These are phyloP conservation scores for Machimus rusticus DNA, from an alignment of 2,888 invertebrate genomes.

Conservation along the genomic window DNA sequence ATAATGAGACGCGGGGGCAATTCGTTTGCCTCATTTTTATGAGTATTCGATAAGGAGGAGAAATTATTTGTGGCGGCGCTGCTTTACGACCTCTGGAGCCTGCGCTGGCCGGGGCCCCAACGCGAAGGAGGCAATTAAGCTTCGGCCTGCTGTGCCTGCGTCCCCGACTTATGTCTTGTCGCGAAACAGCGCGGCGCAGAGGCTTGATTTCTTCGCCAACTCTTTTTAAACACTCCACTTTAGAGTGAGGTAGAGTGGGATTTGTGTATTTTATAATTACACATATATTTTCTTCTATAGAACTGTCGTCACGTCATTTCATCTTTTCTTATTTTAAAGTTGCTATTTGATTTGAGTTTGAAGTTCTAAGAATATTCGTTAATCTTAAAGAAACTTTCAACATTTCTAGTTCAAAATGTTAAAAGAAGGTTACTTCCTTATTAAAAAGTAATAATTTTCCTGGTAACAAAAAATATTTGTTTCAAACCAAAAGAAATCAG, in stretches of 20 bases:
- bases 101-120: not conserved
- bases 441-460: no score
- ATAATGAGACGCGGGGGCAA: constrained; percentile 6
- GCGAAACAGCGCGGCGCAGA: not conserved
- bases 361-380: no score
- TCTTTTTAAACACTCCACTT: not conserved
- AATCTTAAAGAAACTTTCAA: no score
- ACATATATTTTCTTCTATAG: not conserved
- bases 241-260: not conserved
- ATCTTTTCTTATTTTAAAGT: no score
- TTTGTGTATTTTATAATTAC: not conserved
- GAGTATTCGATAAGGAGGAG: constrained; percentile 43
- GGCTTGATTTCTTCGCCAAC: not conserved
- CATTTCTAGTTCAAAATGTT: no score
- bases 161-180: not conserved
- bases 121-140: not conserved
- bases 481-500: no score
- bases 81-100: not conserved
- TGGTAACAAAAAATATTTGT: no score
- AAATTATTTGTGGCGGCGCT: constrained; percentile 40
- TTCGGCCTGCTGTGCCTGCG: not conserved
- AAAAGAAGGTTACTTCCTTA: no score
- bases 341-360: no score
- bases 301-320: no score
- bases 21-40: constrained; percentile 41